A percentile compares a stretch with the other conserved stretches of the same genome.
These are phyloP conservation scores for Megatriorchis doriae DNA, from an alignment of 2,113 vertebrate genomes.

Conservation along the genomic window DNA sequence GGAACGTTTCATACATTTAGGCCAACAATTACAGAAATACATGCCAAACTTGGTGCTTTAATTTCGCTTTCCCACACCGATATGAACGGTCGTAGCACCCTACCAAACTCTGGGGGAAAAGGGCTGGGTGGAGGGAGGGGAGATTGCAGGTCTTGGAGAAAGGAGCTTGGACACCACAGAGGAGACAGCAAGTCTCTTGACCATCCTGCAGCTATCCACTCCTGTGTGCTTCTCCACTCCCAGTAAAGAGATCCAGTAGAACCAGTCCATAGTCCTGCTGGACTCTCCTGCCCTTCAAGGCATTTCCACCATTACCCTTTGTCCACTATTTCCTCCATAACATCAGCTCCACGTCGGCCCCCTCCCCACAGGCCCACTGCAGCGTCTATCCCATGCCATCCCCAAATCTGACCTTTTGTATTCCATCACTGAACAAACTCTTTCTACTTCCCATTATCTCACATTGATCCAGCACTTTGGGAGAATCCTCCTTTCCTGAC, in stretches of 20 bases:
- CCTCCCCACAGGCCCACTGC: neutral
- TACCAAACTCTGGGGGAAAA: neutral
- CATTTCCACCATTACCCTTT: neutral
- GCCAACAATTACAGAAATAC: neutral
- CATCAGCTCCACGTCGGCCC: neutral
- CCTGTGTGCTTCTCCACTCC: neutral
- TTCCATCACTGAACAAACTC: neutral
- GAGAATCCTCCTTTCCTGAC: neutral
- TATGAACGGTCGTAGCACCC: accelerated
- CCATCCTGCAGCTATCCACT: neutral
- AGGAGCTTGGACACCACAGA: neutral
- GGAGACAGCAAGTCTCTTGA: neutral
- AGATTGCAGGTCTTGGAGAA: neutral
- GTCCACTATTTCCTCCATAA: neutral
- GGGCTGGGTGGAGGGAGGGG: neutral
- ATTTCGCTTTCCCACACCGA: neutral
- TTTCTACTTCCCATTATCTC: neutral
- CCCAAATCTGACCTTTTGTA: neutral
- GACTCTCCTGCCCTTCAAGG: neutral
- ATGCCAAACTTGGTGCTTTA: neutral
- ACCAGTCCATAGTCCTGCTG: neutral
- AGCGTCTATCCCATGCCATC: neutral
- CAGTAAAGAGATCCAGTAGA: neutral
- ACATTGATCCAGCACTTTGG: accelerated
- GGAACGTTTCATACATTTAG: neutral